Conservation (phyloP, 2,888 invertebrate genomes). For the Tiliacea aurago region DNA sequence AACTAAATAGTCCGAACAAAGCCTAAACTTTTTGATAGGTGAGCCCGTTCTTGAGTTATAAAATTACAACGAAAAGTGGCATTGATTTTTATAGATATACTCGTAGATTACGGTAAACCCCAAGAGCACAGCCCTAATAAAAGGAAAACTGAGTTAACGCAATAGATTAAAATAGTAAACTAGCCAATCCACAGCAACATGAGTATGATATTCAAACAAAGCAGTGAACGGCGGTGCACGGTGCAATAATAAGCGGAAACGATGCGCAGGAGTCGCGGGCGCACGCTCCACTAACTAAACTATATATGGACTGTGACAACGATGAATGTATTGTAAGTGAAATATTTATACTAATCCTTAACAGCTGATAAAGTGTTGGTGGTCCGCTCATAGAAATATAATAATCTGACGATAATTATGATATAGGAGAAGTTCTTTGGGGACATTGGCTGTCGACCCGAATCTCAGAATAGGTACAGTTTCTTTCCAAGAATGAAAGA, state of each 20-base stretch:
- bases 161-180: constrained; percentile 26
- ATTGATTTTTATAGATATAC: no score
- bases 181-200: constrained; percentile 60
- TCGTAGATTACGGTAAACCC: neutral
- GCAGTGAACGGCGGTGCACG: constrained; percentile 72
- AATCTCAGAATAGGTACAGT: neutral
- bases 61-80: no score
- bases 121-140: constrained; percentile 5
- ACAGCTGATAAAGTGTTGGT: constrained; percentile 46
- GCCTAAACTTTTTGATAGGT: no score
- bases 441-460: no score
- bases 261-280: constrained; percentile 67
- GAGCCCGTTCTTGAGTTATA: no score
- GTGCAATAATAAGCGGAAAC: constrained; percentile 84
- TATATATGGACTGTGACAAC: constrained; percentile 62
- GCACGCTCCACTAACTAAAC: constrained; percentile 54
- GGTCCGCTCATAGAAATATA: constrained; percentile 8
- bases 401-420: constrained; percentile 1
- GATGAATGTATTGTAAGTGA: constrained; percentile 56
- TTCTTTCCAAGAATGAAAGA: no score
- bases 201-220: constrained; percentile 80
- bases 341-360: constrained; percentile 48
- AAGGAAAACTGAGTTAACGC: neutral
- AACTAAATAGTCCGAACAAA: no score
- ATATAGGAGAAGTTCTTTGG: neutral